Evolutionary conservation across 1,140 invertebrate species (phyloP).

Genomic region (Monomorium pharaonis): DNA sequence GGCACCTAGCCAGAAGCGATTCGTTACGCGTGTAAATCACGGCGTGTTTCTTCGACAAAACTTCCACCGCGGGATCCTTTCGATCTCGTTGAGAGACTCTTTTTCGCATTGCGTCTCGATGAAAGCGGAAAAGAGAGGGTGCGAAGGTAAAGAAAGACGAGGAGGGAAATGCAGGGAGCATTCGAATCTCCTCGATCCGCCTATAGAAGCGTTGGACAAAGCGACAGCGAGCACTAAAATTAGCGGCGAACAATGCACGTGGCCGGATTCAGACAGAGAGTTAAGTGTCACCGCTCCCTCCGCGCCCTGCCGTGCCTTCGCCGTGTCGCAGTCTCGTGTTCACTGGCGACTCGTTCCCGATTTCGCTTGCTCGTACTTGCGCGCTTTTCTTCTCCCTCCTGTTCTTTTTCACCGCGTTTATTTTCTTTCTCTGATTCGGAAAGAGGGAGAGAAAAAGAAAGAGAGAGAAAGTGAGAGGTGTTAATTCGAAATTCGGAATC

Average conservation of each 20-base stretch:
- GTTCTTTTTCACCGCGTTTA: conserved; percentile 31
- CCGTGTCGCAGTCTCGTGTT: conserved; percentile 39
- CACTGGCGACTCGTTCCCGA: conserved; percentile 31
- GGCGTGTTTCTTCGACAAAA: conserved; percentile 38
- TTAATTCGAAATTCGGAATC: background rate
- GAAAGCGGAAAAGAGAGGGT: conserved; percentile 2
- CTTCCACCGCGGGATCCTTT: conserved; percentile 45
- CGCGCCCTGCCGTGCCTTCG: conserved; percentile 49
- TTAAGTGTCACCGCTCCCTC: conserved; percentile 55
- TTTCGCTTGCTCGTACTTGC: conserved; percentile 39
- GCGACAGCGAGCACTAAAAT: conserved; percentile 71
- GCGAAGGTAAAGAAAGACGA: background rate
- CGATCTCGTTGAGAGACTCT: conserved; percentile 41
- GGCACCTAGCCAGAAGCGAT: background rate
- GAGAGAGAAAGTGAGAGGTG: conserved; percentile 8
- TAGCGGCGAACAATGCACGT: conserved; percentile 73
- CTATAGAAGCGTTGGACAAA: conserved; percentile 70
- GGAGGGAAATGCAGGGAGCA: conserved; percentile 61
- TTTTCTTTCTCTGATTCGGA: conserved; percentile 53
- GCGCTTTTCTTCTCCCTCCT: conserved; percentile 48
- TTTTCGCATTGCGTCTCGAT: conserved; percentile 37
- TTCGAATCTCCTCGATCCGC: conserved; percentile 69
- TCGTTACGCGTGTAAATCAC: conserved; percentile 56
- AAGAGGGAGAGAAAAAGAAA: no score
- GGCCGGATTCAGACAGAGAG: conserved; percentile 69